These are phyloP conservation scores for Xanthia icteritia DNA, from an alignment of 2,888 invertebrate genomes.

Conservation along the genomic window DNA sequence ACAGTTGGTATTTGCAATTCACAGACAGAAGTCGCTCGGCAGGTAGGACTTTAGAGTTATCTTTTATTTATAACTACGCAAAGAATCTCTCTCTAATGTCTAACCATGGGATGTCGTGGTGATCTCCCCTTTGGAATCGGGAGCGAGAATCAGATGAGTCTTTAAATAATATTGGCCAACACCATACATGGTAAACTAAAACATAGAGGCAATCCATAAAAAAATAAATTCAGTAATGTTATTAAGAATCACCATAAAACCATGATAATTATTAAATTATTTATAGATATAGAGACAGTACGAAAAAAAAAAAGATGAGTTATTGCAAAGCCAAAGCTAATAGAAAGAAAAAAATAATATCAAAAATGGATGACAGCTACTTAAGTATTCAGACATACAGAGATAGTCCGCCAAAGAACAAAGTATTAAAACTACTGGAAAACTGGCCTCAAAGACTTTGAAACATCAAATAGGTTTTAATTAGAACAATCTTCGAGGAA, in stretches of 20 bases:
- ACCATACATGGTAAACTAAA: no score
- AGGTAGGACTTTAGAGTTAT: constrained; percentile 87
- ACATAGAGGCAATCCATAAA: not conserved
- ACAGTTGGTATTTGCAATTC: constrained; percentile 88
- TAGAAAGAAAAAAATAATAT: not conserved
- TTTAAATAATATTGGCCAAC: not conserved
- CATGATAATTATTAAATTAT: not conserved
- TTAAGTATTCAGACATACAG: no score
- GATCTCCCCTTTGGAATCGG: constrained; percentile 15
- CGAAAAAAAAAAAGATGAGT: not conserved
- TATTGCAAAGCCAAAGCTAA: no score
- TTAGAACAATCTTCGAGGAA: not conserved
- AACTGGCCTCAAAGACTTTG: not conserved
- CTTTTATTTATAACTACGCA: constrained; percentile 89
- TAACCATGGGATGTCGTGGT: constrained; percentile 72
- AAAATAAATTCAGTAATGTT: not conserved
- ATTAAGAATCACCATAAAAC: not conserved
- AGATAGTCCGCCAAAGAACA: not conserved
- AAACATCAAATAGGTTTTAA: constrained; percentile 19
- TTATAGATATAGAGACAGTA: no score
- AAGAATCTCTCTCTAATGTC: constrained; percentile 75
- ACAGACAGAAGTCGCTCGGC: constrained; percentile 84
- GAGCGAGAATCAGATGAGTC: constrained; percentile 32
- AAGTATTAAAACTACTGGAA: not conserved
- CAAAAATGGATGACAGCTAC: not conserved